A percentile compares a stretch with the other conserved stretches of the same genome.
Evolutionary conservation across 1,140 invertebrate genomes (phyloP).

Genomic region (Parapsyche elsis): DNA sequence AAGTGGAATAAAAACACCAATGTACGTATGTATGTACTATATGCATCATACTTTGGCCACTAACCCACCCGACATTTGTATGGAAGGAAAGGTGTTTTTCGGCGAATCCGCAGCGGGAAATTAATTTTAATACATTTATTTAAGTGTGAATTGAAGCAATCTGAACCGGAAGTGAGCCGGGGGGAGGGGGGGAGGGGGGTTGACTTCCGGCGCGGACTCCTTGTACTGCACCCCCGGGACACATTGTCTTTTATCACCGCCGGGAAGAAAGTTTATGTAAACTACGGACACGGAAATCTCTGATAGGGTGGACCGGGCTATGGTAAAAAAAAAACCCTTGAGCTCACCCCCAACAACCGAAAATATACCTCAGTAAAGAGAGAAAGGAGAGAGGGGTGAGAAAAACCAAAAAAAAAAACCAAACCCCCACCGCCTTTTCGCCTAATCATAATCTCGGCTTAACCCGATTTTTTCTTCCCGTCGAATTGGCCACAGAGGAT

Average conservation of each 20-base stretch:
- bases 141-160: constrained; percentile 14
- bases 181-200: background rate
- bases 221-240: constrained; percentile 45
- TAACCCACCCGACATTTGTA: no score
- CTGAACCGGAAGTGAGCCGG: background rate
- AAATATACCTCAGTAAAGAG: background rate
- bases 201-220: background rate
- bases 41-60: no score
- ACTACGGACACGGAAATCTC: constrained; percentile 41
- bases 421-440: background rate
- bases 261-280: constrained; percentile 51
- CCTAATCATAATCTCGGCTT: constrained; percentile 32
- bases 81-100: no score
- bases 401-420: background rate
- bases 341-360: background rate
- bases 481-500: background rate
- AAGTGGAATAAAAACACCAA: no score
- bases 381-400: background rate
- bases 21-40: no score
- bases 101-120: background rate
- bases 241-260: constrained; percentile 53
- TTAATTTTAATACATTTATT: constrained; percentile 20
- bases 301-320: constrained; percentile 30
- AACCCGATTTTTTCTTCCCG: background rate
- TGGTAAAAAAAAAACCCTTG: background rate